Conservation (phyloP, 2,888 invertebrate genomes). For the Dromius quadrimaculatus region DNA sequence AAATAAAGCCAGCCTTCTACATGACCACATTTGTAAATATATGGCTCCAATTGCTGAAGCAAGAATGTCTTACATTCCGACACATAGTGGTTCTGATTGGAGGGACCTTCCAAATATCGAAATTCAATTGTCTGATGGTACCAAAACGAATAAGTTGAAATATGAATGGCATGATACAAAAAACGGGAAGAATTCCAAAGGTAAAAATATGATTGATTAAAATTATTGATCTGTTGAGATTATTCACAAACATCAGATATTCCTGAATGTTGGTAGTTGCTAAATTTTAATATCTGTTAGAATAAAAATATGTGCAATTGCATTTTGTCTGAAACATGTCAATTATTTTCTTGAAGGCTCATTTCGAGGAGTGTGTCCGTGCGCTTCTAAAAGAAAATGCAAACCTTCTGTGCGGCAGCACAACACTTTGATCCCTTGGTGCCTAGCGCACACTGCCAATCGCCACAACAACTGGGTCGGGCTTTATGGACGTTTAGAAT, state of each 20-base stretch:
- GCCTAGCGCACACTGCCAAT: slow-evolving; percentile 88
- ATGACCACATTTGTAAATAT: slow-evolving; percentile 87
- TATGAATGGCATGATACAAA: slow-evolving; percentile 70
- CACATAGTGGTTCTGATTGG: slow-evolving; percentile 85
- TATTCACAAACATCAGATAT: too few relatives aligned
- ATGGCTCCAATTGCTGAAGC: slow-evolving; percentile 85
- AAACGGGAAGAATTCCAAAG: slow-evolving; percentile 67
- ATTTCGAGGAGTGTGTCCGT: slow-evolving; percentile 80
- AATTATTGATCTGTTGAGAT: too few relatives aligned
- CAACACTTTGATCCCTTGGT: slow-evolving; percentile 90
- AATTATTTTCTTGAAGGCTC: slow-evolving; percentile 37
- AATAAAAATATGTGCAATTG: too few relatives aligned
- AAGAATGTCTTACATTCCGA: slow-evolving; percentile 81
- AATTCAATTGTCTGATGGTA: slow-evolving; percentile 78
- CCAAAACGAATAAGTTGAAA: slow-evolving; percentile 72
- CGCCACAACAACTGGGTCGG: slow-evolving; percentile 90
- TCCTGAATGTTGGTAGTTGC: too few relatives aligned
- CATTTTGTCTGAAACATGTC: too few relatives aligned
- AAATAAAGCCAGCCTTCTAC: slow-evolving; percentile 70
- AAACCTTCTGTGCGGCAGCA: slow-evolving; percentile 80
- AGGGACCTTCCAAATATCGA: slow-evolving; percentile 85
- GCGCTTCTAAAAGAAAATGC: slow-evolving; percentile 76
- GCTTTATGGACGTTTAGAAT: slow-evolving; percentile 83
- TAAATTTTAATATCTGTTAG: too few relatives aligned
- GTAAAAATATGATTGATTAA: too few relatives aligned